These are phyloP conservation scores for Cryptotis parvus DNA, from an alignment of 2,113 vertebrate species.

Conservation along the genomic window DNA sequence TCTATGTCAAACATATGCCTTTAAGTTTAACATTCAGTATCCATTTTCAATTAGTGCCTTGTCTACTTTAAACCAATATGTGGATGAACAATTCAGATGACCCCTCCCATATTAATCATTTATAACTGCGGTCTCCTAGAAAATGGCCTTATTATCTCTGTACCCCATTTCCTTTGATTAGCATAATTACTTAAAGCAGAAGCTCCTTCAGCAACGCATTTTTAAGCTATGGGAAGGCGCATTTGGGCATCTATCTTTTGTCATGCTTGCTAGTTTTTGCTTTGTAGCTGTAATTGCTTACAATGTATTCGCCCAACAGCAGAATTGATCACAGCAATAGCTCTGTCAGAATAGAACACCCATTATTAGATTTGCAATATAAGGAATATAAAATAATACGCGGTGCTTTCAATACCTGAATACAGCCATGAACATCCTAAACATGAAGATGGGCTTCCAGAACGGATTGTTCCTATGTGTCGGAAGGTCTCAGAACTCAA, in stretches of 20 bases:
- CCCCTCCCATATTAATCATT: constrained; percentile 69
- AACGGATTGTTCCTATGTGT: background rate
- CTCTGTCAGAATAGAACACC: constrained; percentile 55
- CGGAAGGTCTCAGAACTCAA: constrained; percentile 28
- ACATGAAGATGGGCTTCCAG: background rate
- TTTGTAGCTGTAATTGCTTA: constrained; percentile 81
- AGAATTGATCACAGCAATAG: constrained; percentile 70
- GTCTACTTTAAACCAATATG: constrained; percentile 77
- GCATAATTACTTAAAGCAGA: constrained; percentile 74
- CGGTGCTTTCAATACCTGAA: constrained; percentile 36
- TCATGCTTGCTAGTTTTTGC: constrained; percentile 68
- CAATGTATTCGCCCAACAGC: constrained; percentile 69
- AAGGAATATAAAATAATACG: constrained; percentile 48
- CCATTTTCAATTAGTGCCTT: constrained; percentile 59
- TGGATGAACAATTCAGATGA: constrained; percentile 78
- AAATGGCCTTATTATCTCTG: constrained; percentile 75
- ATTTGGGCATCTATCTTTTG: constrained; percentile 62
- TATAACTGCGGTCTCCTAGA: constrained; percentile 78
- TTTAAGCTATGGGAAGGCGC: constrained; percentile 75
- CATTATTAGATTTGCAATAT: constrained; percentile 45
- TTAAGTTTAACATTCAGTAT: constrained; percentile 57
- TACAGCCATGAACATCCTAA: constrained; percentile 55
- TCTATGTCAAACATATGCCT: constrained; percentile 40
- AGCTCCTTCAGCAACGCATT: constrained; percentile 66
- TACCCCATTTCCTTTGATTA: constrained; percentile 79